Percentiles rank a stretch among this genome's conserved stretches.
phyloP scores from a whole-genome alignment of 2,113 vertebrate genomes.

The Paradisaea rubra region DNA sequence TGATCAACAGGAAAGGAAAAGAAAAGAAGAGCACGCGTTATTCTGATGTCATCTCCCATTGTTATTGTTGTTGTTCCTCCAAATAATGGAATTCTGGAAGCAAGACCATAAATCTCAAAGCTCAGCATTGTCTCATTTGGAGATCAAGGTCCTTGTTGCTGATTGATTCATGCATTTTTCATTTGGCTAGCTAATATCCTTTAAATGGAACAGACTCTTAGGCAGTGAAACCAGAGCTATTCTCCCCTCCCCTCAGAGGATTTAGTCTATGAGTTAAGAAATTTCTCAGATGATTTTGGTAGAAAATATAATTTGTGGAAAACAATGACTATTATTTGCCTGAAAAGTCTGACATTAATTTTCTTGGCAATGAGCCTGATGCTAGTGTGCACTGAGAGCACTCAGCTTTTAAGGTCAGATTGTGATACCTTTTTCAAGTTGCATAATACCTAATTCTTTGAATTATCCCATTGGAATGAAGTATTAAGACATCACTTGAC shows the following conservation, averaged over 20 bases:
- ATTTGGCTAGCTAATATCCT: conserved; percentile 68
- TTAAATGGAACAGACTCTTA: conserved; percentile 61
- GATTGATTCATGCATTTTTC: conserved; percentile 66
- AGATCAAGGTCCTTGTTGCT: conserved; percentile 42
- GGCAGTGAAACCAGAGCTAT: conserved; percentile 30
- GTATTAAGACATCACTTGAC: background rate
- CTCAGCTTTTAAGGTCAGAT: background rate
- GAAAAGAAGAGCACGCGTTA: conserved; percentile 9
- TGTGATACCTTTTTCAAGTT: background rate
- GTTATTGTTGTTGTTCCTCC: conserved; percentile 66
- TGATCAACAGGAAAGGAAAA: conserved; percentile 57
- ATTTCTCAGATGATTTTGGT: background rate
- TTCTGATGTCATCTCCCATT: conserved; percentile 68
- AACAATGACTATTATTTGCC: background rate
- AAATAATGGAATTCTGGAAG: conserved; percentile 70
- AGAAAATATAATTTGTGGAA: background rate
- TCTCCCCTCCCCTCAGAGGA: background rate
- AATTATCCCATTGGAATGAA: conserved; percentile 9
- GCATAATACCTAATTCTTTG: background rate
- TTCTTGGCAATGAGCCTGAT: background rate
- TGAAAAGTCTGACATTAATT: background rate
- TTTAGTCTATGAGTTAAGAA: background rate
- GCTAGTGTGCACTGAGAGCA: background rate
- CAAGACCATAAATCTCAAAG: conserved; percentile 67
- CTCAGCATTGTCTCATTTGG: conserved; percentile 55